Evolutionary conservation across 64 coral and sea anemone genomes (phyloP).

Genomic region (Exaiptasia diaphana): DNA sequence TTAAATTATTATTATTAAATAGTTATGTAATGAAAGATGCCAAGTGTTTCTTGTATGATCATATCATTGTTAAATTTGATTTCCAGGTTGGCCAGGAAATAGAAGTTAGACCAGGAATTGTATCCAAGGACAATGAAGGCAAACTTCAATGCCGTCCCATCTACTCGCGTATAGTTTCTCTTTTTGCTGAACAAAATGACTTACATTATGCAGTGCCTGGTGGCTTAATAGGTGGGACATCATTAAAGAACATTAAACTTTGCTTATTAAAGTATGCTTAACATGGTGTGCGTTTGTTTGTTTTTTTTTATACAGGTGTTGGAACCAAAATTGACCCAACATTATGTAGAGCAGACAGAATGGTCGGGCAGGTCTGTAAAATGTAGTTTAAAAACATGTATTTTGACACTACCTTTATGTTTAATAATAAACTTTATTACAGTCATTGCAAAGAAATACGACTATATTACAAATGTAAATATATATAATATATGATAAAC

Average conservation of each 20-base stretch:
- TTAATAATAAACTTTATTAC: not conserved
- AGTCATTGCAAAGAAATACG: too few relatives aligned
- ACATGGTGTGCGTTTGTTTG: too few relatives aligned
- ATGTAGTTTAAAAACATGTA: too few relatives aligned
- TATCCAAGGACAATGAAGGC: slow-evolving; percentile 96
- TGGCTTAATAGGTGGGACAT: slow-evolving; percentile 77
- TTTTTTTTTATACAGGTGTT: slow-evolving; percentile 54
- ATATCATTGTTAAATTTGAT: too few relatives aligned
- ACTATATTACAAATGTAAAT: too few relatives aligned
- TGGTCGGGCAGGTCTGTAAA: slow-evolving; percentile 87
- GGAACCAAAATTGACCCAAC: slow-evolving; percentile 99
- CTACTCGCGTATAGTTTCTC: slow-evolving; percentile 87
- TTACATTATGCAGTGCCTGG: slow-evolving; percentile 91
- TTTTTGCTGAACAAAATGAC: slow-evolving; percentile 99
- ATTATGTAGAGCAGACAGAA: slow-evolving; percentile 89
- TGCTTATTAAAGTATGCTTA: not conserved
- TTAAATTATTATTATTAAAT: too few relatives aligned
- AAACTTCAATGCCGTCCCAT: slow-evolving; percentile 91
- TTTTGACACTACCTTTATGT: too few relatives aligned
- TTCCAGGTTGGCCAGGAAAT: slow-evolving; percentile 92
- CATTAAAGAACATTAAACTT: not conserved
- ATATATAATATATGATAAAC: too few relatives aligned
- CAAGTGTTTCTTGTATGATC: too few relatives aligned
- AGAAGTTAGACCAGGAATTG: slow-evolving; percentile 95
- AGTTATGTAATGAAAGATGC: too few relatives aligned